Percentiles rank a stretch among this genome's conserved stretches.
phyloP scores from a whole-genome alignment of 92 coral and sea anemone species.

The Metridium senile region DNA sequence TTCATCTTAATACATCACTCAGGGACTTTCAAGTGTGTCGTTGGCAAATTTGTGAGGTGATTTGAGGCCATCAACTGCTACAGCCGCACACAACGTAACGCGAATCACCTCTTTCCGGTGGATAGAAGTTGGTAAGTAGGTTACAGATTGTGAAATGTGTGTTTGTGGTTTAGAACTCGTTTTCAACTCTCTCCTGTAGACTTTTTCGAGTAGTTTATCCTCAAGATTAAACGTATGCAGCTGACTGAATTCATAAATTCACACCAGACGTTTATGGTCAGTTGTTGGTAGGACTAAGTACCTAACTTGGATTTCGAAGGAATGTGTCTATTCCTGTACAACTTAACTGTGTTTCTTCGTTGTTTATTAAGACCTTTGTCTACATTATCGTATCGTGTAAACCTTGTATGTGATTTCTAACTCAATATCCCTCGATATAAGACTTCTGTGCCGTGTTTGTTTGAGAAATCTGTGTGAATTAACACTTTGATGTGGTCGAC shows the following conservation, averaged over 20 bases:
- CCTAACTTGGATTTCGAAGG: constrained; percentile 6
- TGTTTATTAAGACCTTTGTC: background rate
- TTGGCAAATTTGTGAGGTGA: constrained; percentile 18
- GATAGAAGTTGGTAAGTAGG: constrained; percentile 32
- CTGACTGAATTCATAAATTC: constrained; percentile 2
- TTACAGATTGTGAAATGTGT: constrained; percentile 31
- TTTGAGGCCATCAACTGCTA: constrained; percentile 25
- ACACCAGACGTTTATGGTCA: constrained; percentile 18
- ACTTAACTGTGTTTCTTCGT: constrained; percentile 16
- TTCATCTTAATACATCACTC: background rate
- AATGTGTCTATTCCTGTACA: constrained; percentile 31
- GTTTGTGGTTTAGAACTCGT: constrained; percentile 47
- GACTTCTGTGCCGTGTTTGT: constrained; percentile 8
- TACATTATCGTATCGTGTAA: background rate
- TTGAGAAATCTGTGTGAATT: constrained; percentile 3
- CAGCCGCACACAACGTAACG: constrained; percentile 32
- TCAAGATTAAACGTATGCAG: background rate
- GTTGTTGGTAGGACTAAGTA: background rate
- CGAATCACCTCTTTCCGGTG: constrained; percentile 41
- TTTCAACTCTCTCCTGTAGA: constrained; percentile 23
- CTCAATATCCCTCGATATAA: background rate
- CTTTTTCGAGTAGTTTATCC: constrained; percentile 32
- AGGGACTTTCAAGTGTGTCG: constrained; percentile 19
- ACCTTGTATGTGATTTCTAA: constrained; percentile 6
- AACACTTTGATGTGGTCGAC: background rate